Percentiles rank a stretch among this genome's conserved stretches.
phyloP scores from a whole-genome alignment of 1,140 invertebrate species.

The Platorchestia sp. region DNA sequence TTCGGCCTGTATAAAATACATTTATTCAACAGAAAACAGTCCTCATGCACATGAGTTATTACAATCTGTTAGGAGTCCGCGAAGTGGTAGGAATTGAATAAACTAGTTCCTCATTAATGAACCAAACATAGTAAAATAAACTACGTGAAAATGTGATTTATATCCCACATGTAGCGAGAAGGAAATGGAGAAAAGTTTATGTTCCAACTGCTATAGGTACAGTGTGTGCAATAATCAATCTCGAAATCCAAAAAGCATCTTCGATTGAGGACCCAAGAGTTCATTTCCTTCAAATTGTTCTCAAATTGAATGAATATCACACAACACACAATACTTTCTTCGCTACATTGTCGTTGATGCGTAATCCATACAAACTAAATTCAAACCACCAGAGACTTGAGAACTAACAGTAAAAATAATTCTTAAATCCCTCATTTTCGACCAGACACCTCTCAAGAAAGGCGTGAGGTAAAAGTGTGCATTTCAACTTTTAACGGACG shows the following conservation, averaged over 20 bases:
- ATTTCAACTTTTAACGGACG: neutral
- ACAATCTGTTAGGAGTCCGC: neutral
- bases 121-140: neutral
- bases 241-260: neutral
- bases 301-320: neutral
- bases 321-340: neutral
- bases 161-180: neutral
- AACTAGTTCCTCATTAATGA: neutral
- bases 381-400: neutral
- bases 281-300: neutral
- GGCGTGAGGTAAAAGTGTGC: neutral
- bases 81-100: neutral
- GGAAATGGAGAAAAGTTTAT: neutral
- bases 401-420: neutral
- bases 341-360: neutral
- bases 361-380: neutral
- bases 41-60: neutral
- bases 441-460: too few relatives aligned
- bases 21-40: neutral
- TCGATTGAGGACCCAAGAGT: neutral
- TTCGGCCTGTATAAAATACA: neutral
- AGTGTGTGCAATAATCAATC: neutral
- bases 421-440: neutral
- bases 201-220: neutral
- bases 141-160: neutral